Evolutionary conservation across 2,888 invertebrate genomes (phyloP).

Genomic region (Merodon equestris): DNA sequence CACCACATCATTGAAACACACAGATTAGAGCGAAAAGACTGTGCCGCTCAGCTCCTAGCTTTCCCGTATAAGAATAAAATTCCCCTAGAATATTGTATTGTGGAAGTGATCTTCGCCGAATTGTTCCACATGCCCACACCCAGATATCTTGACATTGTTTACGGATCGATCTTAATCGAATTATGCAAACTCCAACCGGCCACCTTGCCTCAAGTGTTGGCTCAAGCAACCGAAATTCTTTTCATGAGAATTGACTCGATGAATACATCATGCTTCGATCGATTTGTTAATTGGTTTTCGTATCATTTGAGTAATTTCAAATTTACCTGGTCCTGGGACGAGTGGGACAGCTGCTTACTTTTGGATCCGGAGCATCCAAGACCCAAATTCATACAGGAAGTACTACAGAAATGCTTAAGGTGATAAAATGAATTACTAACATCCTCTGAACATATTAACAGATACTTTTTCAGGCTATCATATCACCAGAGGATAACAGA

Average conservation of each 20-base stretch:
- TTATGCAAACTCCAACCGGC: conserved; percentile 97
- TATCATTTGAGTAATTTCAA: conserved; percentile 99
- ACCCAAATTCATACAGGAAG: conserved; percentile 96
- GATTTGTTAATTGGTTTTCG: conserved; percentile 98
- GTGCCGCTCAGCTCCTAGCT: conserved; percentile 93
- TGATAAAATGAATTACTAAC: conserved; percentile 74
- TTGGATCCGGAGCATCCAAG: conserved; percentile 93
- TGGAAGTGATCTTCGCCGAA: conserved; percentile 97
- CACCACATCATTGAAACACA: conserved; percentile 94
- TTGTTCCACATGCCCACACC: conserved; percentile 95
- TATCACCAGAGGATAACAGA: conserved; percentile 96
- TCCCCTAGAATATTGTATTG: conserved; percentile 98
- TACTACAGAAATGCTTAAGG: conserved; percentile 93
- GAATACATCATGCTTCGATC: conserved; percentile 97
- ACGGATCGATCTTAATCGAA: conserved; percentile 97
- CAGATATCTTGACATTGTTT: conserved; percentile 93
- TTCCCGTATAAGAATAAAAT: conserved; percentile 96
- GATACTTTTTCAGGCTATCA: conserved; percentile 86
- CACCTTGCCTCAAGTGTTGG: conserved; percentile 97
- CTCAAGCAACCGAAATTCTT: conserved; percentile 98
- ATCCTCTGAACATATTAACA: neutral
- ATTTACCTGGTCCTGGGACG: conserved; percentile 99
- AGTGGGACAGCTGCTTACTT: conserved; percentile 93
- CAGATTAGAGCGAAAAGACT: conserved; percentile 94
- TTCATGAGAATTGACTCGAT: conserved; percentile 97